Percentiles rank a stretch among this genome's conserved stretches.
Conservation (phyloP, 2,113 vertebrate genomes). For the Zonotrichia leucophrys region DNA sequence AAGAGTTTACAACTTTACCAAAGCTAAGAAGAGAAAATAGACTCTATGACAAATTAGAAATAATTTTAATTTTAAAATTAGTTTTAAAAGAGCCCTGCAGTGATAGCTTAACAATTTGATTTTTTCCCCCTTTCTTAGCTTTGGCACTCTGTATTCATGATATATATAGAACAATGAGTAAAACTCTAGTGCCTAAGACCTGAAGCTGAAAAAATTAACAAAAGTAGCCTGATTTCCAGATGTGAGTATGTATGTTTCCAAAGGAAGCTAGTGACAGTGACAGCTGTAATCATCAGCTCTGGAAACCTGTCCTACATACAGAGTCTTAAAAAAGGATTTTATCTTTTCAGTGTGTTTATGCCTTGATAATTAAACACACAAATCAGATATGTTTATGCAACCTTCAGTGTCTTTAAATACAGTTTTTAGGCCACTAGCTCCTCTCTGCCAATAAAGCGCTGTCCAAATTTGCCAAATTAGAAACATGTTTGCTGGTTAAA, state of each 20-base stretch:
- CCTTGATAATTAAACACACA: background rate
- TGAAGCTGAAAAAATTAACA: background rate
- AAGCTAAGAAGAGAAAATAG: background rate
- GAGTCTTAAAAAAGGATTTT: background rate
- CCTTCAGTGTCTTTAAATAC: background rate
- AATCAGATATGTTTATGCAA: background rate
- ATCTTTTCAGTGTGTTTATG: background rate
- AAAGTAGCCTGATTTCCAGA: background rate
- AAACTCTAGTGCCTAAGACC: background rate
- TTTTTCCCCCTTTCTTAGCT: background rate
- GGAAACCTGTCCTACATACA: background rate
- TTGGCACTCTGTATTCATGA: background rate
- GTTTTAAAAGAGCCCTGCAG: rapidly evolving
- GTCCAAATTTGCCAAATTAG: background rate
- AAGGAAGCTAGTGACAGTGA: background rate
- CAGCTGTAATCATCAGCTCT: background rate
- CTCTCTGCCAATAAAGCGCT: background rate
- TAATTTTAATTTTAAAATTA: background rate
- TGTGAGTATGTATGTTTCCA: background rate
- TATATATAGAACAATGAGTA: background rate
- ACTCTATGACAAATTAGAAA: background rate
- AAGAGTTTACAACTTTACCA: background rate
- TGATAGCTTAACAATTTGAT: background rate
- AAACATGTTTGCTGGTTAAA: background rate
- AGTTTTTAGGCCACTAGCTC: background rate